Evolutionary conservation across 2,888 invertebrate species (phyloP).

Genomic region (Andrena marginata): DNA sequence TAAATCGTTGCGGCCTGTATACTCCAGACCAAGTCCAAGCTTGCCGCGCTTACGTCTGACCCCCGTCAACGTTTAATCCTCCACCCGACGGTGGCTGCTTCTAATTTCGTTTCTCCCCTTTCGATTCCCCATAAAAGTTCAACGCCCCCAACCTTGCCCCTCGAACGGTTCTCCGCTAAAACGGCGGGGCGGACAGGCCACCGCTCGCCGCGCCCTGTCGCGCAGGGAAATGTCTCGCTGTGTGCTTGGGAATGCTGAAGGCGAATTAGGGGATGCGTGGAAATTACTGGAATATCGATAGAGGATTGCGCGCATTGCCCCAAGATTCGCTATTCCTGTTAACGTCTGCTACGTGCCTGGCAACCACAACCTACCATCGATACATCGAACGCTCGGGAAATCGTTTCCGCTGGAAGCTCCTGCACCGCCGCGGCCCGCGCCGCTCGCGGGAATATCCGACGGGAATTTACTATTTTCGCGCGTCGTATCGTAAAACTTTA

Average conservation of each 20-base stretch:
- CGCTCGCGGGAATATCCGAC: background rate
- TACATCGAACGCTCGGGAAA: background rate
- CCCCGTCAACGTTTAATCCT: background rate
- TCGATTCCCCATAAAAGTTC: slow-evolving; percentile 25
- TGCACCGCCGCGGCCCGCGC: background rate
- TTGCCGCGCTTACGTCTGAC: slow-evolving; percentile 15
- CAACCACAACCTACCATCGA: background rate
- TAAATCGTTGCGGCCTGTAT: slow-evolving; percentile 41
- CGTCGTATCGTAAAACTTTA: slow-evolving; percentile 42
- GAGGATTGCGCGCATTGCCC: slow-evolving; percentile 13
- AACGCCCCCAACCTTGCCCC: background rate
- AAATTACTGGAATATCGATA: slow-evolving; percentile 9
- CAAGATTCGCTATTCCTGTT: slow-evolving; percentile 12
- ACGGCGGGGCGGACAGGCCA: too few relatives aligned
- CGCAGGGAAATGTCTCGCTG: background rate
- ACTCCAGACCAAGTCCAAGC: slow-evolving; percentile 14
- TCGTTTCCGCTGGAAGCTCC: background rate
- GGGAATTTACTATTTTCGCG: slow-evolving; percentile 31
- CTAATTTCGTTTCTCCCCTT: slow-evolving; percentile 2
- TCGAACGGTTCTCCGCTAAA: too few relatives aligned
- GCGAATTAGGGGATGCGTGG: background rate
- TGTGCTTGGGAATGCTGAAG: background rate
- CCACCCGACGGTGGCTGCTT: background rate
- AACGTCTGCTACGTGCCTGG: slow-evolving; percentile 27
- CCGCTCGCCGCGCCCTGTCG: too few relatives aligned